Conservation (phyloP, 1,140 invertebrate genomes). For the Rhagoletis pomonella region DNA sequence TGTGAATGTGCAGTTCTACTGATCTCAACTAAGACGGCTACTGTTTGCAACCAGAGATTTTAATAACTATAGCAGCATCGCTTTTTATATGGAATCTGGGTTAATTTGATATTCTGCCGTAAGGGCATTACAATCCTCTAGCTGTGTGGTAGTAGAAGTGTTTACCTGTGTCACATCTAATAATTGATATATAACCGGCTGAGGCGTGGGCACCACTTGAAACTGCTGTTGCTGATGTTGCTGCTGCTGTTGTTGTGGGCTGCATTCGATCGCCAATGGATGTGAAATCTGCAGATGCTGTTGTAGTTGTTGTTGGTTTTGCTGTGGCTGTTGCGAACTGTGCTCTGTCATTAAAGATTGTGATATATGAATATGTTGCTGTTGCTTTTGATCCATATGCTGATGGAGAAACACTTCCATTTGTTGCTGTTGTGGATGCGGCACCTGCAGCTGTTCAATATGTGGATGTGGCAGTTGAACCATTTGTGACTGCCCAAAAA, state of each 20-base stretch:
- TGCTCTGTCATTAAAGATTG: neutral
- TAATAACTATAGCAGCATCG: neutral
- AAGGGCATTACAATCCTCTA: too few relatives aligned
- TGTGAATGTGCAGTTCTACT: too few relatives aligned
- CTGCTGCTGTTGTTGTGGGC: too few relatives aligned
- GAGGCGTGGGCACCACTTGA: too few relatives aligned
- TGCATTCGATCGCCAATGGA: too few relatives aligned
- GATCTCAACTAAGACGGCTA: too few relatives aligned
- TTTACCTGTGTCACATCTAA: constrained; percentile 27
- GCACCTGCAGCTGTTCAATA: neutral
- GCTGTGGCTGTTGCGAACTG: neutral
- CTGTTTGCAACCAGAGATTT: too few relatives aligned
- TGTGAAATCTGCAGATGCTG: too few relatives aligned
- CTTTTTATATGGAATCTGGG: neutral
- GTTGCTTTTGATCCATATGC: neutral
- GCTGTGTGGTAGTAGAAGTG: too few relatives aligned
- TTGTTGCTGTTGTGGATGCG: neutral
- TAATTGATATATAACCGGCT: neutral
- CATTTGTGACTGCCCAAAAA: neutral
- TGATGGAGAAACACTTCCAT: neutral
- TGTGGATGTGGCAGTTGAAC: neutral
- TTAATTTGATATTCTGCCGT: neutral
- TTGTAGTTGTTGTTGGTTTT: neutral
- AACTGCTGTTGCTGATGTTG: too few relatives aligned
- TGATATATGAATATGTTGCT: neutral